Evolutionary conservation across 92 coral and sea anemone genomes (phyloP).

Genomic region (Nematostella vectensis): DNA sequence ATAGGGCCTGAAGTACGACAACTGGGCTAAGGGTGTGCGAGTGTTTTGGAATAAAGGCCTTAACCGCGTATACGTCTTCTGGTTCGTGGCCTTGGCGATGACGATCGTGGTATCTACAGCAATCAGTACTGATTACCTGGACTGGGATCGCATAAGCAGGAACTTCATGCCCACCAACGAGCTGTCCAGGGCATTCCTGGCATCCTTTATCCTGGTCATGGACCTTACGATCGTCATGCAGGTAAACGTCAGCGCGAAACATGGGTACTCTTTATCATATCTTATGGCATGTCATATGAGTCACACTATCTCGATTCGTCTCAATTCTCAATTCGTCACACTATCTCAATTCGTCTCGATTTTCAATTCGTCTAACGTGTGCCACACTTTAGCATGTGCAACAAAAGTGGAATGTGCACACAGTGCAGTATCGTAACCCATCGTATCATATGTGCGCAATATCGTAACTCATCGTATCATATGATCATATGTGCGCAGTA

Average conservation of each 20-base stretch:
- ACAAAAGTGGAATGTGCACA: too few species aligned
- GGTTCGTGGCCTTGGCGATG: slow-evolving; percentile 66
- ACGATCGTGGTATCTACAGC: slow-evolving; percentile 61
- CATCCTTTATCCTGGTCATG: slow-evolving; percentile 76
- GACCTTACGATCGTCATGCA: slow-evolving; percentile 71
- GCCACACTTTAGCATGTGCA: too few species aligned
- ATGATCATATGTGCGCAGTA: too few species aligned
- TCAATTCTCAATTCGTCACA: background rate
- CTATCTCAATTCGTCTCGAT: too few species aligned
- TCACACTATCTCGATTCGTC: background rate
- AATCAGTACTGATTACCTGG: slow-evolving; percentile 63
- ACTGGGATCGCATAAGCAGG: slow-evolving; percentile 72
- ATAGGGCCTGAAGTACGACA: slow-evolving; percentile 62
- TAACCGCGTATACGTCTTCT: slow-evolving; percentile 62
- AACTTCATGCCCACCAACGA: slow-evolving; percentile 72
- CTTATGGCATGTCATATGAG: background rate
- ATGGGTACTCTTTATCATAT: too few species aligned
- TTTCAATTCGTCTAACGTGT: too few species aligned
- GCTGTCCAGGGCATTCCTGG: slow-evolving; percentile 57
- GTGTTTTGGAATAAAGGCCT: slow-evolving; percentile 59
- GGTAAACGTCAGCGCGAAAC: slow-evolving; percentile 33
- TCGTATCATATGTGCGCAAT: too few species aligned
- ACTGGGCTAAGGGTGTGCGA: slow-evolving; percentile 72
- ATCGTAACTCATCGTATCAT: too few species aligned
- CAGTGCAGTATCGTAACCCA: too few species aligned